Evolutionary conservation across 2,888 invertebrate species (phyloP).

Genomic region (Drosophila setosimentum): DNA sequence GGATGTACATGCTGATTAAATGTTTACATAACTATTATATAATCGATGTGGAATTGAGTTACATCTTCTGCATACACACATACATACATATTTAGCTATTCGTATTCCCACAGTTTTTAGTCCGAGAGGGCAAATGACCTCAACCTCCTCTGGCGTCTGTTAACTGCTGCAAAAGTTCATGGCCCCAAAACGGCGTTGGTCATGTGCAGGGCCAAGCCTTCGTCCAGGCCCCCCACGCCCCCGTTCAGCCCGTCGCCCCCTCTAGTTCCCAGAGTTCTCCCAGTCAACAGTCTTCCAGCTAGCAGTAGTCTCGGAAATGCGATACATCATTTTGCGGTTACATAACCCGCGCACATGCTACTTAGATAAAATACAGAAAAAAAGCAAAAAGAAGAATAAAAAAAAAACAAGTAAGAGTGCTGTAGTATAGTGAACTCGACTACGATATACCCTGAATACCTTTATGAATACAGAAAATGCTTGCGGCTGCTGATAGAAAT

Average conservation of each 20-base stretch:
- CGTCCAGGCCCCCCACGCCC: not conserved
- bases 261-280: not conserved
- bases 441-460: too few species aligned
- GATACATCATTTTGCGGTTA: slow-evolving; percentile 76
- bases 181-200: slow-evolving; percentile 26
- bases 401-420: slow-evolving; percentile 11
- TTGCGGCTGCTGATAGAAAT: too few species aligned
- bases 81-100: not conserved
- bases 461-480: too few species aligned
- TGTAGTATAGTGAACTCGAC: too few species aligned
- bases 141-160: not conserved
- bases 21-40: slow-evolving; percentile 14
- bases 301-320: slow-evolving; percentile 55
- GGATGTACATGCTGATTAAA: slow-evolving; percentile 9
- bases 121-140: slow-evolving; percentile 5
- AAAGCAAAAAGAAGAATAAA: slow-evolving; percentile 15
- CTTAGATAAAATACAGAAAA: slow-evolving; percentile 57
- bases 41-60: not conserved
- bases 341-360: slow-evolving; percentile 77
- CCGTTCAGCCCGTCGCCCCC: not conserved
- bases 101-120: slow-evolving; percentile 1
- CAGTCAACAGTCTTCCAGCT: not conserved
- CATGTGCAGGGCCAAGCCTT: slow-evolving; percentile 32
- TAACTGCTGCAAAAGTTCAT: slow-evolving; percentile 29
- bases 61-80: not conserved